Conservation (phyloP, 2,888 invertebrate genomes). For the Liopterus haemorrhoidalis region DNA sequence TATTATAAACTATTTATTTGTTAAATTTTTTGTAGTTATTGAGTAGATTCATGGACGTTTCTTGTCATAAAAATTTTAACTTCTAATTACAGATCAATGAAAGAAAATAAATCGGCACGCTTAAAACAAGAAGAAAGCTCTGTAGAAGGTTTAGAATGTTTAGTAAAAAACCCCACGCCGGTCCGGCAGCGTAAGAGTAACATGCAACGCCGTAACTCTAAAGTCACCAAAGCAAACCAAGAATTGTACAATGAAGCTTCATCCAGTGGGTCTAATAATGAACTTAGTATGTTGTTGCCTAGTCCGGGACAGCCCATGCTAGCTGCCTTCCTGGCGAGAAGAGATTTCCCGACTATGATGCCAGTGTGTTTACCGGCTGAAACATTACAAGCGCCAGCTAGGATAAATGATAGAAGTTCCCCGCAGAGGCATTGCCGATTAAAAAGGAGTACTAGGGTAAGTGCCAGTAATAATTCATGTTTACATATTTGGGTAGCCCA, state of each 20-base stretch:
- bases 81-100: slow-evolving; percentile 35
- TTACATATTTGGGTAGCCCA: no score
- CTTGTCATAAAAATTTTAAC: no score
- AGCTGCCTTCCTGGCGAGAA: slow-evolving; percentile 59
- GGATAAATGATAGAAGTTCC: slow-evolving; percentile 26
- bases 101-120: slow-evolving; percentile 40
- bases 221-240: slow-evolving; percentile 42
- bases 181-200: slow-evolving; percentile 29
- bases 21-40: no score
- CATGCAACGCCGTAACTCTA: slow-evolving; percentile 41
- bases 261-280: slow-evolving; percentile 57
- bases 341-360: slow-evolving; percentile 49
- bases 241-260: slow-evolving; percentile 50
- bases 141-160: slow-evolving; percentile 41
- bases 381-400: slow-evolving; percentile 24
- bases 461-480: no score
- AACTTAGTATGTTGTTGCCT: slow-evolving; percentile 60
- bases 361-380: slow-evolving; percentile 46
- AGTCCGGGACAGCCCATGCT: slow-evolving; percentile 55
- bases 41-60: no score
- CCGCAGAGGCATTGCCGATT: slow-evolving; percentile 32
- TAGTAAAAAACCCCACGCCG: slow-evolving; percentile 20
- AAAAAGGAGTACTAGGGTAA: slow-evolving; percentile 31
- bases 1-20: no score
- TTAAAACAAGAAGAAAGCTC: slow-evolving; percentile 35